Base-by-base conservation (phyloP, 2,113 vertebrate species). In the Silurus asotus region DNA sequence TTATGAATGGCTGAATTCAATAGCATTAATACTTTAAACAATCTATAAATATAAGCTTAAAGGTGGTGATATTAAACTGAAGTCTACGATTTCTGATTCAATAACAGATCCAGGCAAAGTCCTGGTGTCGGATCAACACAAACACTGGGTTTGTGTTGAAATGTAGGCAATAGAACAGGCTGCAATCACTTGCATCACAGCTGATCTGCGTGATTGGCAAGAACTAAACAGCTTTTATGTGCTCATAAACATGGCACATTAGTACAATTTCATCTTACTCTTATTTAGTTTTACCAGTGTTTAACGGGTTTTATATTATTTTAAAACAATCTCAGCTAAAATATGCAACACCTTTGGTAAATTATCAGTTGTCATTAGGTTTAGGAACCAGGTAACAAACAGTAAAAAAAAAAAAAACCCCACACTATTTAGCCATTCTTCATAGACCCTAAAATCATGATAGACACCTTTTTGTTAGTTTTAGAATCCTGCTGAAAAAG, bases 291-390 rank as follows among this genome's bases (percentile, higher is more conserved):
- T 11, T 17, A 76, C 15, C 4, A 56, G 11, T 74, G 10, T 67
- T 59, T 20, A 48, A 19, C 28, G 23, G 53, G 9, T 55, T 85
- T 75, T 28, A 86, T 61, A 70, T 37, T 69, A 75, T 82, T 69
- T 85, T 78, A 23, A 86, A 87, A 75, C 45, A 19, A 56, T 53
- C 82, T 83, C 55, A 48, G 37, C 72, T 70, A 10, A 64, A 87
- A 48, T 79, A 75, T 75, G 55, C 81, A 78, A 53, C 62, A 48
- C 91, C 88, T 91, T 91, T 92, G 90, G 90, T 90, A 81, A 74
- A 88, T 59, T 70, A 77, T 78, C 69, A 87, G 53, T 64, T 74
- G 67, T 74, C 8, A 62, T 75, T 28, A 67, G 64, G 79, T 51
- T 87, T 28, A 77, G 20, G 25, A 77, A 55, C 74, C 20, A 74